A percentile compares a stretch with the other conserved stretches of the same genome.
phyloP scores from a whole-genome alignment of 2,888 invertebrate genomes.

The Trissolcus brochymenae region DNA sequence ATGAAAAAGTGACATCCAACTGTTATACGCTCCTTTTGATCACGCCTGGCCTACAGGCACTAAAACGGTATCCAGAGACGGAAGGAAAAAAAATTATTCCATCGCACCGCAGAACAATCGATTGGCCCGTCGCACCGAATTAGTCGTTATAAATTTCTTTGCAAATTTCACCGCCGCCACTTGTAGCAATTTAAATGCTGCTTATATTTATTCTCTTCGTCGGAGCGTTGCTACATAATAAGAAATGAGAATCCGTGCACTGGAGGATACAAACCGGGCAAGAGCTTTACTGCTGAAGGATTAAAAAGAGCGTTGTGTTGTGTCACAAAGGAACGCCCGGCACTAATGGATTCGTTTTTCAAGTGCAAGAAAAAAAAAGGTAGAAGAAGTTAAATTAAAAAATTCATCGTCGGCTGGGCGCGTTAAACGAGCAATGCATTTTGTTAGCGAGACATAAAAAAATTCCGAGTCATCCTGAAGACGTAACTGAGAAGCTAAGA shows the following conservation, averaged over 20 bases:
- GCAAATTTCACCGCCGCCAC: constrained; percentile 16
- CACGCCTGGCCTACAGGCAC: neutral
- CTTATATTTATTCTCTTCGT: constrained; percentile 22
- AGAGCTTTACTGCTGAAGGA: constrained; percentile 41
- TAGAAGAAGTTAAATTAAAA: constrained; percentile 20
- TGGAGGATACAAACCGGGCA: constrained; percentile 9
- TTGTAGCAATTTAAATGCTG: constrained; percentile 44
- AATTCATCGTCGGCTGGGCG: constrained; percentile 15
- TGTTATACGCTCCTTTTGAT: constrained; percentile 21
- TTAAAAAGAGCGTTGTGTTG: constrained; percentile 39
- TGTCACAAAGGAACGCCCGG: constrained; percentile 43
- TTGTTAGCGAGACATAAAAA: too few species aligned
- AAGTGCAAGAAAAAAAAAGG: neutral
- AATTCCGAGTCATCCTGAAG: neutral
- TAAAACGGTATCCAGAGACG: constrained; percentile 18
- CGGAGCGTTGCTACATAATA: constrained; percentile 36
- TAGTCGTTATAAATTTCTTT: constrained; percentile 42
- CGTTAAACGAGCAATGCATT: constrained; percentile 7
- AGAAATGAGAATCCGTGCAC: constrained; percentile 45
- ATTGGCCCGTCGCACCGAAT: constrained; percentile 38
- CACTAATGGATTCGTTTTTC: constrained; percentile 35
- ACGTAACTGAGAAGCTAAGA: constrained; percentile 21
- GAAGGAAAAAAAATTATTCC: constrained; percentile 17
- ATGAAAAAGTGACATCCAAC: constrained; percentile 14
- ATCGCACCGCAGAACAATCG: constrained; percentile 24